phyloP scores from a whole-genome alignment of 2,113 vertebrate genomes.

The Tachycineta bicolor region DNA sequence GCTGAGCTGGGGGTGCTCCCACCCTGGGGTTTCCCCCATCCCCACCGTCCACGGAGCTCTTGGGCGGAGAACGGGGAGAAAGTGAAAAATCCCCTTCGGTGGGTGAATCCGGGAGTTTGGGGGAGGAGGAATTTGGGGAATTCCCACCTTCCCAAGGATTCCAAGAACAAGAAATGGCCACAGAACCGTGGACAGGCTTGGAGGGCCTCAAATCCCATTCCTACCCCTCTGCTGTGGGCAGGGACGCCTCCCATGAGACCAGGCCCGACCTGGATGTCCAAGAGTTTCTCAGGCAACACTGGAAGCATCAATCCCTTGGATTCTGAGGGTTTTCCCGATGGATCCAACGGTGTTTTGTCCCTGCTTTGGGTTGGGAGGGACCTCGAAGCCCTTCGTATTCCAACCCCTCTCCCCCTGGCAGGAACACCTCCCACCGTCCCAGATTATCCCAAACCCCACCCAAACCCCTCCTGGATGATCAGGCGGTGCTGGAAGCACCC shows the following conservation, averaged over 20 bases:
- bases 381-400: no score
- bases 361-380: not conserved
- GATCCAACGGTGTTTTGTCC: not conserved
- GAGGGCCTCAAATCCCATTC: not conserved
- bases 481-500: not conserved
- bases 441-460: no score
- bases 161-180: accelerated
- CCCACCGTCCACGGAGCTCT: accelerated
- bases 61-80: accelerated
- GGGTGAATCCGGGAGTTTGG: not conserved
- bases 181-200: accelerated
- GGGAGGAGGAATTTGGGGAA: no score
- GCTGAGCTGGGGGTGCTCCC: not conserved
- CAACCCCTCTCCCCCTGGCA: no score
- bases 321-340: not conserved
- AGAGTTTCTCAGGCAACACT: not conserved
- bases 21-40: accelerated
- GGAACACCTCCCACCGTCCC: no score
- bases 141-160: not conserved
- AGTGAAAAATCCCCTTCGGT: not conserved
- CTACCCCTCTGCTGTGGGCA: no score
- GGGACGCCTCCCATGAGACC: no score
- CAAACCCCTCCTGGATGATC: not conserved
- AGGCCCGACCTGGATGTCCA: not conserved
- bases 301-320: not conserved